Conservation (phyloP, 92 coral and sea anemone species). For the Paramuricea clavata region DNA sequence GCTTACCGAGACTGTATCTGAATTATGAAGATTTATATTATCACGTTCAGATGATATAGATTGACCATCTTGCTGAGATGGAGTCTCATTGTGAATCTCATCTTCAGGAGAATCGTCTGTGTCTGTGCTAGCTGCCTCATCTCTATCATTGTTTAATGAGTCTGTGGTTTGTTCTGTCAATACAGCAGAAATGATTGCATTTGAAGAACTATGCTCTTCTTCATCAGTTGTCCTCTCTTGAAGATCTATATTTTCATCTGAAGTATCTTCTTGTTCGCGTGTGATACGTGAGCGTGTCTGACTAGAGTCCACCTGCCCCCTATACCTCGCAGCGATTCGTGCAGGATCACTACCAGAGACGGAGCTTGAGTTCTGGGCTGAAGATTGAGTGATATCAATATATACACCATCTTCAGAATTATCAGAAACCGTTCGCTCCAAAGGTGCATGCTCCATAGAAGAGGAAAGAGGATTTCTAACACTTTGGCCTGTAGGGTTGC, state of each 20-base stretch:
- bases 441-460: background rate
- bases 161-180: background rate
- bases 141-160: background rate
- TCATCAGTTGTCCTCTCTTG: background rate
- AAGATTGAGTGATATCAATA: background rate
- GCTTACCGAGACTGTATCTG: background rate
- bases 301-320: conserved; percentile 15
- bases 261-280: background rate
- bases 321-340: conserved; percentile 9
- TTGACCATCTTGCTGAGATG: background rate
- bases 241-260: background rate
- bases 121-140: background rate
- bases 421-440: background rate
- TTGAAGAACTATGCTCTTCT: background rate
- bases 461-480: too few relatives aligned
- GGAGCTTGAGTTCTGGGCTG: background rate
- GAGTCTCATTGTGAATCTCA: background rate
- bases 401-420: background rate
- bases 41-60: background rate
- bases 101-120: background rate
- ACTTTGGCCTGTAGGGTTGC: background rate
- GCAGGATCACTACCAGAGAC: background rate
- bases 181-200: background rate
- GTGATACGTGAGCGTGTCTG: background rate
- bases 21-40: background rate